Evolutionary conservation across 1,140 invertebrate genomes (phyloP).

Genomic region (Trialeurodes vaporariorum): DNA sequence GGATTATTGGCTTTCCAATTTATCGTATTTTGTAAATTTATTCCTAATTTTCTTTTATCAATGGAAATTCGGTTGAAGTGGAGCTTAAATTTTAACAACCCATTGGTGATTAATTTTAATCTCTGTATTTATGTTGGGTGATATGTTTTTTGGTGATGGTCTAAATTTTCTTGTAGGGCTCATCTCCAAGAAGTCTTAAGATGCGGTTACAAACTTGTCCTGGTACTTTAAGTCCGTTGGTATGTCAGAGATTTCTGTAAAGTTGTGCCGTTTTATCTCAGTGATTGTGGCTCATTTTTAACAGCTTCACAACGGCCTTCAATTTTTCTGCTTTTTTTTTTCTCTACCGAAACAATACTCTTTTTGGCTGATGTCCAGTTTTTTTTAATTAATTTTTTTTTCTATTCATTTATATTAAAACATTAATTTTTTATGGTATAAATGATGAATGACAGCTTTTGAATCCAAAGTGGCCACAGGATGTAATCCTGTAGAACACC

Average conservation of each 20-base stretch:
- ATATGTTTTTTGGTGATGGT: conserved; percentile 10
- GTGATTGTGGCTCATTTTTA: not conserved
- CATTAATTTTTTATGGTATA: too few species aligned
- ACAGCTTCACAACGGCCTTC: not conserved
- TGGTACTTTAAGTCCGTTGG: conserved; percentile 22
- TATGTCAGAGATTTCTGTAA: conserved; percentile 17
- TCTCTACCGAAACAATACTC: not conserved
- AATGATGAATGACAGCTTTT: not conserved
- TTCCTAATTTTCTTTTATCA: too few species aligned
- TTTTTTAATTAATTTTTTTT: too few species aligned
- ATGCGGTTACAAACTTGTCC: conserved; percentile 18
- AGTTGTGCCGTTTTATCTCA: not conserved
- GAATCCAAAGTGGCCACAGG: not conserved
- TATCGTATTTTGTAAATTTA: too few species aligned
- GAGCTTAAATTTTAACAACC: too few species aligned
- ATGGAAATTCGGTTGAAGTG: too few species aligned
- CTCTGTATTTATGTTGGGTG: not conserved
- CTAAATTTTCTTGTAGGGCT: conserved; percentile 13
- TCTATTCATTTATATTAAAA: too few species aligned
- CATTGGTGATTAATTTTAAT: not conserved
- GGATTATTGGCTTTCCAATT: too few species aligned
- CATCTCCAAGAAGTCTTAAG: conserved; percentile 20
- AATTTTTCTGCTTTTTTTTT: not conserved
- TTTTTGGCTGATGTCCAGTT: too few species aligned
- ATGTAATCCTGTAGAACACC: not conserved